Percentiles rank a stretch among this genome's conserved stretches.
phyloP scores from a whole-genome alignment of 1,140 invertebrate genomes.

The Himalopsyche phryganea region DNA sequence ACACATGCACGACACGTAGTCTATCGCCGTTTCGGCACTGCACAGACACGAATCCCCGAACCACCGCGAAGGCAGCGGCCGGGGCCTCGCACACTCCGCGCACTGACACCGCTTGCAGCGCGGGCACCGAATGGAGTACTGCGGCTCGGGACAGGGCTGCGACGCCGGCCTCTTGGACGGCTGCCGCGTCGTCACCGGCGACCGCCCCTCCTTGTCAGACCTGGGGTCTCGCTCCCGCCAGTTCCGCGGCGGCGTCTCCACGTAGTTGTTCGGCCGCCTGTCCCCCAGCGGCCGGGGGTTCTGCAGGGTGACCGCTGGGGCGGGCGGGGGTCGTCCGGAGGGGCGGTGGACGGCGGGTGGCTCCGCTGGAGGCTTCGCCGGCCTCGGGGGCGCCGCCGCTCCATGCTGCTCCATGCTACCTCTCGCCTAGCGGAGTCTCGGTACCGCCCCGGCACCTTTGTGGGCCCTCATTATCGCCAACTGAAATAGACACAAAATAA shows the following conservation, averaged over 20 bases:
- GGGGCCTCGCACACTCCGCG: constrained; percentile 78
- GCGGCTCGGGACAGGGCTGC: constrained; percentile 45
- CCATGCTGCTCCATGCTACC: constrained; percentile 43
- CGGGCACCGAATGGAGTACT: constrained; percentile 75
- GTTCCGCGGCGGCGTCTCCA: constrained; percentile 66
- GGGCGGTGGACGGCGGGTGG: constrained; percentile 54
- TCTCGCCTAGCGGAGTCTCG: constrained; percentile 16
- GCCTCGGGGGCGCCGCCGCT: constrained; percentile 43
- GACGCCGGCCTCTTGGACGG: constrained; percentile 41
- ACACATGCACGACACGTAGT: constrained; percentile 88
- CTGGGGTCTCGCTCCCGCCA: constrained; percentile 36
- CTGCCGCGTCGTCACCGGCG: constrained; percentile 49
- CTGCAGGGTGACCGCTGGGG: constrained; percentile 63
- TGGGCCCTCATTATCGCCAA: constrained; percentile 38
- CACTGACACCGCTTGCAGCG: constrained; percentile 83
- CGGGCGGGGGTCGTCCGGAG: constrained; percentile 51
- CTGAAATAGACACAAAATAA: constrained; percentile 15
- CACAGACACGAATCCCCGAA: constrained; percentile 83
- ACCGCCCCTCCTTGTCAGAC: constrained; percentile 26
- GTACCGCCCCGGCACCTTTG: constrained; percentile 37
- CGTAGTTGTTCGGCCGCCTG: constrained; percentile 77
- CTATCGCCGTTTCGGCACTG: constrained; percentile 80
- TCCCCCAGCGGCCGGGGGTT: constrained; percentile 74
- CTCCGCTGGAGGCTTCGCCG: constrained; percentile 41
- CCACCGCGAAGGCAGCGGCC: constrained; percentile 81